Conservation (phyloP, 2,797 vertebrate genomes). For the Kryptopterus vitreolus region DNA sequence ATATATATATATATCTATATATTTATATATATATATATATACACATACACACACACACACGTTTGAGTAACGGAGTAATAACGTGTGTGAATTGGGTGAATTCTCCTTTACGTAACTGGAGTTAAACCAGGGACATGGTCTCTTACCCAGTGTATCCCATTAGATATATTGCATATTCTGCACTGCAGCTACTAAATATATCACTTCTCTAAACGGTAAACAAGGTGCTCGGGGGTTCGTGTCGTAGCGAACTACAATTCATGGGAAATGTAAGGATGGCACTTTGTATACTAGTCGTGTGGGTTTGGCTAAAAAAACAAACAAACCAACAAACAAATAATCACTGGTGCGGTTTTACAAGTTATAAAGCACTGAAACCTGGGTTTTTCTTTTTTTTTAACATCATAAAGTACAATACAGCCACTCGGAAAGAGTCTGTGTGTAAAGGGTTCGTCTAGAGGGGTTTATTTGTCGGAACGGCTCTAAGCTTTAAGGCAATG, state of each 20-base stretch:
- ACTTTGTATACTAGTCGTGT: slow-evolving; percentile 55
- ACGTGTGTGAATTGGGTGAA: slow-evolving; percentile 43
- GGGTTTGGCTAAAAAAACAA: slow-evolving; percentile 37
- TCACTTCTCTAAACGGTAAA: slow-evolving; percentile 48
- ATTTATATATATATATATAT: too few species aligned
- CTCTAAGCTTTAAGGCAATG: slow-evolving; percentile 44
- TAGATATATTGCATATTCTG: slow-evolving; percentile 59
- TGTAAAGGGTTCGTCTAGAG: too few species aligned
- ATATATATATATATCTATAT: too few species aligned
- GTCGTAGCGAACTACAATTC: slow-evolving; percentile 18
- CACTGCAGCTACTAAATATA: slow-evolving; percentile 60
- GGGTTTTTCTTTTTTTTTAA: too few species aligned
- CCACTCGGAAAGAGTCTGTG: too few species aligned
- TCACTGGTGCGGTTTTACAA: slow-evolving; percentile 39
- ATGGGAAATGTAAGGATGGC: slow-evolving; percentile 55
- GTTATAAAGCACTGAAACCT: slow-evolving; percentile 32
- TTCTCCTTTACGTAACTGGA: slow-evolving; percentile 44
- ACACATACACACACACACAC: too few species aligned
- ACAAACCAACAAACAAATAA: slow-evolving; percentile 58
- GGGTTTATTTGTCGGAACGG: too few species aligned
- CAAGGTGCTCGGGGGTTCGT: slow-evolving; percentile 38
- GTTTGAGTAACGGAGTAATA: neutral
- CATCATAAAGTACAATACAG: too few species aligned
- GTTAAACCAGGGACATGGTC: slow-evolving; percentile 45
- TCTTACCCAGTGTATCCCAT: slow-evolving; percentile 43